Conservation (phyloP, 2,888 invertebrate species). For the Gymnocheta viridis region DNA sequence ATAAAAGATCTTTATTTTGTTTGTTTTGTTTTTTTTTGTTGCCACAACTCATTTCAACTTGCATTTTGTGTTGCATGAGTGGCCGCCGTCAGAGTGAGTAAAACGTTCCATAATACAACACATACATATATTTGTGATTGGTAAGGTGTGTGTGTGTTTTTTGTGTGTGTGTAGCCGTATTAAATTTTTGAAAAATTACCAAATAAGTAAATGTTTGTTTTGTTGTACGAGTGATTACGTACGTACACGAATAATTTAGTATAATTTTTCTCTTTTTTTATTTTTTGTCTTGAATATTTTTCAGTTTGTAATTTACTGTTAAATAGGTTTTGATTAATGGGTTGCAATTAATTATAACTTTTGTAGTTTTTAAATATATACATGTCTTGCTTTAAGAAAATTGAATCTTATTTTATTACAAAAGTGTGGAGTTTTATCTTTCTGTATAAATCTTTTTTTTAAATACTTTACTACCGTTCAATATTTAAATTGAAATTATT, state of each 20-base stretch:
- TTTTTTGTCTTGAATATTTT: background rate
- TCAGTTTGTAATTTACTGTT: slow-evolving; percentile 54
- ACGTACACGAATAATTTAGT: background rate
- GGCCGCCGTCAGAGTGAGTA: background rate
- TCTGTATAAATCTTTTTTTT: slow-evolving; percentile 39
- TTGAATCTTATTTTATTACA: background rate
- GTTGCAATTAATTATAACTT: slow-evolving; percentile 61
- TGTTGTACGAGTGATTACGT: background rate
- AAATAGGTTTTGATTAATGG: slow-evolving; percentile 66
- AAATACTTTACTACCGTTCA: slow-evolving; percentile 49
- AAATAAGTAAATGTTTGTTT: slow-evolving; percentile 53
- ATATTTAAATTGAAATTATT: slow-evolving; percentile 48
- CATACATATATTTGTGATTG: background rate
- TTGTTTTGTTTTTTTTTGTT: background rate
- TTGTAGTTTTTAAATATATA: slow-evolving; percentile 52
- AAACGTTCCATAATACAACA: background rate
- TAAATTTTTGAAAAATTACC: slow-evolving; percentile 65
- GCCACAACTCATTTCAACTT: slow-evolving; percentile 26
- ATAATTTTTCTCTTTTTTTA: background rate
- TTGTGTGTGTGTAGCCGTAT: slow-evolving; percentile 43
- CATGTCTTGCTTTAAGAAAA: slow-evolving; percentile 37
- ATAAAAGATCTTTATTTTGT: background rate
- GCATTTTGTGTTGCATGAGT: slow-evolving; percentile 10
- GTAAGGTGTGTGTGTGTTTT: background rate
- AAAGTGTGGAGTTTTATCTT: slow-evolving; percentile 44